Percentiles rank a stretch among this genome's conserved stretches.
Evolutionary conservation across 2,797 vertebrate genomes (phyloP).

Genomic region (Clarias laeviceps): DNA sequence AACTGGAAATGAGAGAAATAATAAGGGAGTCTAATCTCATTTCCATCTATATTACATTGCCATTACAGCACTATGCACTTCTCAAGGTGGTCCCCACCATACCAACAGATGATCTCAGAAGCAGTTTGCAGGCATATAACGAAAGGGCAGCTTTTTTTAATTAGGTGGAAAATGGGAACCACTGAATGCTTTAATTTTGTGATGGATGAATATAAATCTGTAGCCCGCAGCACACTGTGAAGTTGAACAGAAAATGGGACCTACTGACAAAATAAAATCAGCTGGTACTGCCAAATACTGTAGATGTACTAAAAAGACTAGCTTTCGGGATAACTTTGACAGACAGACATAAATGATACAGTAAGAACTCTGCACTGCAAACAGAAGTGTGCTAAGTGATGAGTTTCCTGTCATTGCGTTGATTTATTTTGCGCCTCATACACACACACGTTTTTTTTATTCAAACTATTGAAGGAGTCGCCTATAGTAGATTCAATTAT

Average conservation of each 20-base stretch:
- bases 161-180: constrained; percentile 44
- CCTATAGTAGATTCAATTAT: neutral
- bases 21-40: constrained; percentile 64
- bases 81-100: constrained; percentile 42
- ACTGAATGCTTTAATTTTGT: constrained; percentile 20
- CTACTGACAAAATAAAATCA: neutral
- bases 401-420: neutral
- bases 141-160: constrained; percentile 47
- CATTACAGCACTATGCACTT: constrained; percentile 41
- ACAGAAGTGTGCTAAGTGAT: neutral
- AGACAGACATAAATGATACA: neutral
- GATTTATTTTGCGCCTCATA: neutral
- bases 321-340: neutral
- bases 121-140: constrained; percentile 2
- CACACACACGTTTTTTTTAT: neutral
- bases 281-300: too few species aligned
- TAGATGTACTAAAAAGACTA: neutral
- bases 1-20: constrained; percentile 56
- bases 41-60: constrained; percentile 63
- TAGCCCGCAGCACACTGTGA: neutral
- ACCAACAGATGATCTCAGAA: constrained; percentile 45
- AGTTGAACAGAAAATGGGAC: neutral
- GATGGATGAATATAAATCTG: neutral
- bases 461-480: neutral
- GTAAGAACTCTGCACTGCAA: neutral